phyloP scores from a whole-genome alignment of 2,113 vertebrate genomes.

The Pomatostomus ruficeps region DNA sequence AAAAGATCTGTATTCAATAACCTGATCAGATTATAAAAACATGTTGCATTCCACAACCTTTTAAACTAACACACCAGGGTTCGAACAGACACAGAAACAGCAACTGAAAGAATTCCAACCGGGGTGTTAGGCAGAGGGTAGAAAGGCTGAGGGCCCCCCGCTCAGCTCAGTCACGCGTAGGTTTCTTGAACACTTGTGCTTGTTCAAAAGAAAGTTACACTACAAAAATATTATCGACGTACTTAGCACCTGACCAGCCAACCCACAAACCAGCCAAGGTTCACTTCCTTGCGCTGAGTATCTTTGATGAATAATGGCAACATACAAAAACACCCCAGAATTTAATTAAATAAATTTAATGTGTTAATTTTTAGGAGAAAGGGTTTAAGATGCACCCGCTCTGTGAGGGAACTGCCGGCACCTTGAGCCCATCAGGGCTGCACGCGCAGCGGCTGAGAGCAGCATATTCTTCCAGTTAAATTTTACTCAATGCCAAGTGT shows the following conservation, averaged over 20 bases:
- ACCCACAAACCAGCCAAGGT: not conserved
- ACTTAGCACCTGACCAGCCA: not conserved
- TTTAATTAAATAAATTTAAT: not conserved
- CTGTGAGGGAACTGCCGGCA: accelerated
- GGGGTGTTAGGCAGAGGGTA: not conserved
- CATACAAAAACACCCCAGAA: not conserved
- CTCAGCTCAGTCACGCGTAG: accelerated
- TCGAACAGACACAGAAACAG: not conserved
- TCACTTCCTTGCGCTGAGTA: accelerated
- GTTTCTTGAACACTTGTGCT: not conserved
- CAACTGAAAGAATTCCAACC: not conserved
- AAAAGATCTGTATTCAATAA: constrained; percentile 38
- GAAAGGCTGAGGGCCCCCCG: not conserved
- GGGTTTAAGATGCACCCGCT: not conserved
- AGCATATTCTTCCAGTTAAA: constrained; percentile 16
- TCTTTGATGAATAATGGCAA: accelerated
- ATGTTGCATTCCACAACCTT: not conserved
- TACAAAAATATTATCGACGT: not conserved
- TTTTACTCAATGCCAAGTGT: constrained; percentile 5
- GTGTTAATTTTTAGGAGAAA: not conserved
- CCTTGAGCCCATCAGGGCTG: not conserved
- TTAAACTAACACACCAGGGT: not conserved
- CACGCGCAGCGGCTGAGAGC: not conserved
- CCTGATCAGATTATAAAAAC: constrained; percentile 25
- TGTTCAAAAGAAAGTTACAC: not conserved